A percentile compares a stretch with the other conserved stretches of the same genome.
Evolutionary conservation across 2,888 invertebrate genomes (phyloP).

Genomic region (Isoperla grammatica): DNA sequence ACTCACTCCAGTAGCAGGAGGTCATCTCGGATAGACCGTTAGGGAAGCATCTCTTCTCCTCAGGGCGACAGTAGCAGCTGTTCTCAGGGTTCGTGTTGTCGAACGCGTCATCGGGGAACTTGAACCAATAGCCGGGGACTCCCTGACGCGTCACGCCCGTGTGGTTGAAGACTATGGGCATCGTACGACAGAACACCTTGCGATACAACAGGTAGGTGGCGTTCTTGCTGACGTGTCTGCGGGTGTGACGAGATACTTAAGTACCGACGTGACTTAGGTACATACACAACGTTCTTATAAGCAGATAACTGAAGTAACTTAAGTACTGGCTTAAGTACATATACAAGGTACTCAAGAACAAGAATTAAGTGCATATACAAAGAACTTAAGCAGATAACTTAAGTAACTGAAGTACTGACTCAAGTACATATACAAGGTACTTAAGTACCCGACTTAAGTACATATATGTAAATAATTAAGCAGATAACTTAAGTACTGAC

Average conservation of each 20-base stretch:
- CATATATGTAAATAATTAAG: too few species aligned
- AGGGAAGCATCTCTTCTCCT: constrained; percentile 41
- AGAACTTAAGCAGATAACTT: too few species aligned
- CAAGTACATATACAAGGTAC: too few species aligned
- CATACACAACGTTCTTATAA: too few species aligned
- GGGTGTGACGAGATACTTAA: constrained; percentile 25
- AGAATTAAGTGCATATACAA: too few species aligned
- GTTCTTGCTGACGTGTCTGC: constrained; percentile 42
- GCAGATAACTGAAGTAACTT: too few species aligned
- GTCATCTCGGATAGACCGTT: constrained; percentile 30
- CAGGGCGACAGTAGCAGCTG: constrained; percentile 62
- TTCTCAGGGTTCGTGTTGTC: constrained; percentile 45
- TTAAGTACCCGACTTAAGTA: too few species aligned
- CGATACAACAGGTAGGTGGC: constrained; percentile 59
- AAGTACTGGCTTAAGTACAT: too few species aligned
- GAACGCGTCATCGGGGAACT: constrained; percentile 55
- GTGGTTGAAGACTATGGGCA: constrained; percentile 51
- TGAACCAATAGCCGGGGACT: constrained; percentile 55
- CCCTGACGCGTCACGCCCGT: constrained; percentile 45
- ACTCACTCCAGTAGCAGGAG: constrained; percentile 28
- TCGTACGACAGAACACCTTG: constrained; percentile 67
- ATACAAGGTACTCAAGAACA: too few species aligned
- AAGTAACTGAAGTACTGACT: too few species aligned
- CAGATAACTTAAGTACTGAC: too few species aligned
- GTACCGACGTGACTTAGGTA: not conserved